Evolutionary conservation across 2,888 invertebrate genomes (phyloP).

Genomic region (Nymphalis polychloros): DNA sequence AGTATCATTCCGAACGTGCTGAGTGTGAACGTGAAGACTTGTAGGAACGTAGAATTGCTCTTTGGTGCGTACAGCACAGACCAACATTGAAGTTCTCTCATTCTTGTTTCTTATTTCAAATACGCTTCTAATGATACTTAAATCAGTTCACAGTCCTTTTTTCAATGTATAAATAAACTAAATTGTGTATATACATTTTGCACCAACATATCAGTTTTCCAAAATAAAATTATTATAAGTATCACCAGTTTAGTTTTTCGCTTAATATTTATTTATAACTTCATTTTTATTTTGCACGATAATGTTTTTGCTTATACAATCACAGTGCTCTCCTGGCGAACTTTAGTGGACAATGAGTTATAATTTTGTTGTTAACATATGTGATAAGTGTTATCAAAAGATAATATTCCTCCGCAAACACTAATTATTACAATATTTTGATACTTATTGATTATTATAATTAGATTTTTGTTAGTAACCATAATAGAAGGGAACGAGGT

Average conservation of each 20-base stretch:
- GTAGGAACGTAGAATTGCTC: constrained; percentile 43
- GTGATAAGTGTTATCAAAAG: constrained; percentile 37
- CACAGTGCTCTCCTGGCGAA: constrained; percentile 11
- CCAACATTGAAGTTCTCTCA: not conserved
- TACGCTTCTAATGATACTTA: not conserved
- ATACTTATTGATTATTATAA: constrained; percentile 22
- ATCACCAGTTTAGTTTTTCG: not conserved
- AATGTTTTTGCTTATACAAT: not conserved
- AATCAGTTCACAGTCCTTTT: not conserved
- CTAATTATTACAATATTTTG: constrained; percentile 31
- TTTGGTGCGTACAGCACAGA: constrained; percentile 11
- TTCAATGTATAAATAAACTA: too few relatives aligned
- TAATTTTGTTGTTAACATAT: constrained; percentile 29
- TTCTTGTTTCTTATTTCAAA: constrained; percentile 6
- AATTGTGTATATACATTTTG: too few relatives aligned
- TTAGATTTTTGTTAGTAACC: not conserved
- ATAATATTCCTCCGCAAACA: constrained; percentile 33
- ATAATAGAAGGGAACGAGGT: not conserved
- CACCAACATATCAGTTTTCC: too few relatives aligned
- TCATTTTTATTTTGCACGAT: not conserved
- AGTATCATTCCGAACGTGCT: constrained; percentile 60
- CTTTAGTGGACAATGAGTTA: constrained; percentile 22
- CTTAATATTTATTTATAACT: not conserved
- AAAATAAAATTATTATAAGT: too few relatives aligned
- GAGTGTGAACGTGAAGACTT: constrained; percentile 46